Conservation (phyloP, 2,888 invertebrate species). For the Branchellion lobata region DNA sequence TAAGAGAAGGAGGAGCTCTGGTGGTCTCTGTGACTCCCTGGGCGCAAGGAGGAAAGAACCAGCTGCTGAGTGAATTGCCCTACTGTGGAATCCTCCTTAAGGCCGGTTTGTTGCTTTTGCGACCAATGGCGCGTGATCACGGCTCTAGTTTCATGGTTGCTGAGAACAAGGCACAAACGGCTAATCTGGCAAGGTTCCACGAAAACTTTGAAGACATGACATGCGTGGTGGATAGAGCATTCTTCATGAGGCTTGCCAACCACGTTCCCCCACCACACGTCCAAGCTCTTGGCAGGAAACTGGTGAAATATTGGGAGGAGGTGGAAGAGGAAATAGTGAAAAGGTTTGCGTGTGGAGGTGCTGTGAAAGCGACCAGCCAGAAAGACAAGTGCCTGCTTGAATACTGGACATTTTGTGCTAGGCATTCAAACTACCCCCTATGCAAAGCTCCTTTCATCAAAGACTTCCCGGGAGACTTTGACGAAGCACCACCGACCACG, state of each 20-base stretch:
- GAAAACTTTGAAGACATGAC: neutral
- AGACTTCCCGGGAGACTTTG: conserved; percentile 52
- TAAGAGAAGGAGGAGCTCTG: conserved; percentile 47
- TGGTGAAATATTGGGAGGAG: conserved; percentile 16
- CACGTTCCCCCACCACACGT: conserved; percentile 8
- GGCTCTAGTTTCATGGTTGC: neutral
- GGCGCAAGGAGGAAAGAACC: conserved; percentile 45
- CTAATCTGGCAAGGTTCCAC: neutral
- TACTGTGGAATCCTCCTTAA: conserved; percentile 43
- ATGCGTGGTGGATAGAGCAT: neutral
- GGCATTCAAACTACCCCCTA: neutral
- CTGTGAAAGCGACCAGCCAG: neutral
- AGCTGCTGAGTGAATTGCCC: conserved; percentile 46
- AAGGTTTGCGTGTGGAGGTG: neutral
- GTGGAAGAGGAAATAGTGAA: neutral
- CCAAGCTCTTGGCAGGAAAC: neutral
- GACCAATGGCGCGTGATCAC: neutral
- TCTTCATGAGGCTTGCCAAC: neutral
- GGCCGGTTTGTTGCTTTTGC: conserved; percentile 37
- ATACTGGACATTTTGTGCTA: neutral
- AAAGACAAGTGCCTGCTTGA: neutral
- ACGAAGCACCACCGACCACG: conserved; percentile 33
- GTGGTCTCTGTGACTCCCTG: conserved; percentile 49
- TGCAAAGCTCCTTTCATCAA: conserved; percentile 50
- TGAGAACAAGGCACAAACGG: conserved; percentile 20